phyloP scores from a whole-genome alignment of 2,113 vertebrate species.

The Pavo muticus region DNA sequence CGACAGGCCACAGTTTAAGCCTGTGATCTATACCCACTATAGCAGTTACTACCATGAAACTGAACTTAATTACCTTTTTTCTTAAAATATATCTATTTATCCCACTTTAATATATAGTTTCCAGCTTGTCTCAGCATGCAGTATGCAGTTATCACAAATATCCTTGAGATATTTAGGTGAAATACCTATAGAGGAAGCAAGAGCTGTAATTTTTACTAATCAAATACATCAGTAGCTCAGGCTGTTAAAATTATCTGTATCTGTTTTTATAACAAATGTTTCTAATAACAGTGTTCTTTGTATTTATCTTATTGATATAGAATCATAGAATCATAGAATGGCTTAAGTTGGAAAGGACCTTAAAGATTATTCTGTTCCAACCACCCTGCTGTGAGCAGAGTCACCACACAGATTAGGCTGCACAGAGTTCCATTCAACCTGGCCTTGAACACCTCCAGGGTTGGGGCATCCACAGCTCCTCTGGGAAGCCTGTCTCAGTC shows the following conservation, averaged over 20 bases:
- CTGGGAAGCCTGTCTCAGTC: too few species aligned
- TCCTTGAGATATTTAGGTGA: accelerated
- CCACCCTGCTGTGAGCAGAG: too few species aligned
- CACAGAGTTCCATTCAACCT: too few species aligned
- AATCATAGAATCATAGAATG: too few species aligned
- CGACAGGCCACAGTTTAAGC: background rate
- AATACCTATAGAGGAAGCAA: background rate
- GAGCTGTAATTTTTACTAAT: background rate
- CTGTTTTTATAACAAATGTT: background rate
- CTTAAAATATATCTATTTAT: background rate
- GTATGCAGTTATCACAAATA: background rate
- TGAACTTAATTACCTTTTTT: background rate
- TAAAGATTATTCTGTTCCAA: too few species aligned
- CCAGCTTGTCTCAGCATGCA: background rate
- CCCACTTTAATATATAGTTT: background rate
- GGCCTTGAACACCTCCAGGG: too few species aligned
- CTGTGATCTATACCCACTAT: background rate
- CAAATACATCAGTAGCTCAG: background rate
- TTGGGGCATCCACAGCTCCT: too few species aligned
- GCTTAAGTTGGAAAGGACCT: too few species aligned
- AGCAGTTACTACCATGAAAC: background rate
- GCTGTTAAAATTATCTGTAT: background rate
- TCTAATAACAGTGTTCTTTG: background rate
- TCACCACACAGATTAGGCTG: too few species aligned
- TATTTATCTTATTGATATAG: background rate